Conservation (phyloP, 2,797 vertebrate species). For the Prunella strophiata region DNA sequence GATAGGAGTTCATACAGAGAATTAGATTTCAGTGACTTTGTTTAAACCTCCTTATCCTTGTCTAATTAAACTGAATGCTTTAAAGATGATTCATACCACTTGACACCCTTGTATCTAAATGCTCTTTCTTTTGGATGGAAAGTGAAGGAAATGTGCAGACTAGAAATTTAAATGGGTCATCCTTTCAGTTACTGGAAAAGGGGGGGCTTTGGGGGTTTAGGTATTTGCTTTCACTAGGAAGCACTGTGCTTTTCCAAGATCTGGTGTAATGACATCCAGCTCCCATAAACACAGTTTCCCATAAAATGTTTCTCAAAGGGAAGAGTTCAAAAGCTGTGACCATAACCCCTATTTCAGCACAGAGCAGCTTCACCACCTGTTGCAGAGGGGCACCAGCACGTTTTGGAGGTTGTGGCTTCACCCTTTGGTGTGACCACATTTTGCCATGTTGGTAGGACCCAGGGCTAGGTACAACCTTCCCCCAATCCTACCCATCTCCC, state of each 20-base stretch:
- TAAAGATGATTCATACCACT: slow-evolving; percentile 66
- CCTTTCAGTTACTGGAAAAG: slow-evolving; percentile 6
- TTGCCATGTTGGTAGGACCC: background rate
- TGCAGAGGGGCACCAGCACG: background rate
- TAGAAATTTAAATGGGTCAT: background rate
- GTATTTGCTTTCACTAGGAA: background rate
- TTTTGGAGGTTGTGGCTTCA: background rate
- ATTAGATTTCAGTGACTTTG: slow-evolving; percentile 49
- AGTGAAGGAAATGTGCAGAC: background rate
- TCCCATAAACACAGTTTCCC: background rate
- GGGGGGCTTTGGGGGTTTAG: background rate
- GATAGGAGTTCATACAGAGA: slow-evolving; percentile 70
- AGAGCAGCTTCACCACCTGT: background rate
- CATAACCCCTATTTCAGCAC: background rate
- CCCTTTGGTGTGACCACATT: background rate
- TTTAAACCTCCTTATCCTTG: slow-evolving; percentile 78
- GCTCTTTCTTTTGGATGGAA: background rate
- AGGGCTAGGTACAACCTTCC: background rate
- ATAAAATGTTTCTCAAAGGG: background rate
- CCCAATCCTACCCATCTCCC: background rate
- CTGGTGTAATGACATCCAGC: background rate
- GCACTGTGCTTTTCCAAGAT: background rate
- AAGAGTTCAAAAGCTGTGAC: background rate
- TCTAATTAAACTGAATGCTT: slow-evolving; percentile 79
- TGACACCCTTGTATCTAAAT: slow-evolving; percentile 25